Conservation (phyloP, 1,140 invertebrate genomes). For the Sitophilus oryzae region DNA sequence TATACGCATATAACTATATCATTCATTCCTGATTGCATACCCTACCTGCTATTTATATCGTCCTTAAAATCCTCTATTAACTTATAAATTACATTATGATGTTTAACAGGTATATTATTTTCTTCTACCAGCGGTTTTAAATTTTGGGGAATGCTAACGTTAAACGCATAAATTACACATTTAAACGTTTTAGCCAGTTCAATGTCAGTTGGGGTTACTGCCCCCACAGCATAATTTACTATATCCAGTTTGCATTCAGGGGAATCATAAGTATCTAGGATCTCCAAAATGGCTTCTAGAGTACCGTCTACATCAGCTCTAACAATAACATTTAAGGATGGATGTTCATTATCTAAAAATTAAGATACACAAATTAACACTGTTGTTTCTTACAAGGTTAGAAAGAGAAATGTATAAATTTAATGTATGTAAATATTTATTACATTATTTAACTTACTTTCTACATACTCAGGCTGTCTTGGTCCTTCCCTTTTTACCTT, state of each 20-base stretch:
- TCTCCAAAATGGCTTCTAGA: slow-evolving; percentile 89
- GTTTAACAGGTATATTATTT: slow-evolving; percentile 56
- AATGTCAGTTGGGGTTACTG: slow-evolving; percentile 75
- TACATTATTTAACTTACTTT: too few relatives aligned
- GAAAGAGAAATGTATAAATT: too few relatives aligned
- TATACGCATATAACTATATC: too few relatives aligned
- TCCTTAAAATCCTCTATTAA: slow-evolving; percentile 82
- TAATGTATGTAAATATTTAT: too few relatives aligned
- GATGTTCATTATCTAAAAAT: slow-evolving; percentile 43
- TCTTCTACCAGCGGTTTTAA: slow-evolving; percentile 48
- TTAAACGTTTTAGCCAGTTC: slow-evolving; percentile 80
- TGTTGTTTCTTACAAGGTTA: too few relatives aligned
- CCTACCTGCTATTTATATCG: slow-evolving; percentile 57
- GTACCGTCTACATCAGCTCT: slow-evolving; percentile 83
- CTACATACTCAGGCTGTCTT: slow-evolving; percentile 53
- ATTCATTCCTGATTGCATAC: too few relatives aligned
- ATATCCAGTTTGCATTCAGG: slow-evolving; percentile 74
- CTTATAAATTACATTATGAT: slow-evolving; percentile 86
- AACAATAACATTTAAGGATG: slow-evolving; percentile 54
- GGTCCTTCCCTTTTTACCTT: slow-evolving; percentile 47
- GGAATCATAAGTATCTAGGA: slow-evolving; percentile 80
- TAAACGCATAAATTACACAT: slow-evolving; percentile 83
- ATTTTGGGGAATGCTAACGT: slow-evolving; percentile 56
- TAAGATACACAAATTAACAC: too few relatives aligned
- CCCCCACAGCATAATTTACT: slow-evolving; percentile 85